Base-by-base conservation (phyloP, 2,888 invertebrate genomes). In the Pristionchus mayeri region DNA sequence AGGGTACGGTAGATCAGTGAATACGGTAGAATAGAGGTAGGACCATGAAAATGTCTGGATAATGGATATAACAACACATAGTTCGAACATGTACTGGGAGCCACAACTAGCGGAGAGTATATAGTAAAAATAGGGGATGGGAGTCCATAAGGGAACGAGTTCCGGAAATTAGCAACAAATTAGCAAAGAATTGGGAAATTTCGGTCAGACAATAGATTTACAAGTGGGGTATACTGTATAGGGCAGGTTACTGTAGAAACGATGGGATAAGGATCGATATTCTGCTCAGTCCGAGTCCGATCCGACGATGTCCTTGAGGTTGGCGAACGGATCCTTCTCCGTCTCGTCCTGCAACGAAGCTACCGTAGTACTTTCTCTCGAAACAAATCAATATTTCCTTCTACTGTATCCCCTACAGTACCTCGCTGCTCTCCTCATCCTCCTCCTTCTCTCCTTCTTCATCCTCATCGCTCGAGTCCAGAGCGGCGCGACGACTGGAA, bases 351-450 rank as follows among this genome's bases (percentile, higher is more conserved):
- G 80, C 52, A 80, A 76, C 76, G 76, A 76, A 16, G 18, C 2
- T 52, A 76, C 13, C 76, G 34, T 50, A 75, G n/a, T 40, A 34
- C n/a, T 2, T 24, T 27, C 44, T 24, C n/a, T 57, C 30, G 50
- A 50, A 40, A 78, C 34, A n/a, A 3, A 11, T 60, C 57, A 57
- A 24, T 57, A 80, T 11, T 78, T 24, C 37, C 24, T 13, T n/a
- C 4, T 11, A 18, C n/a, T 27, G 37, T 11, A 44, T 40, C 40
- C 11, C 40, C 76, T 50, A 44, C 50, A 48, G 30, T 52, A 50
- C 80, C 57, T 80, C 80, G 21, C 80, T 80, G 57, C 80, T 80
- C 54, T 79, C 79, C 34, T 57, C 80, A 7, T 63, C 16, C 54
- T 71, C 37, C 71, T 71, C 71, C 40, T 71, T 34, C 18, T 71